Conservation (phyloP, 2,888 invertebrate species). For the Eupithecia pulchellata region DNA sequence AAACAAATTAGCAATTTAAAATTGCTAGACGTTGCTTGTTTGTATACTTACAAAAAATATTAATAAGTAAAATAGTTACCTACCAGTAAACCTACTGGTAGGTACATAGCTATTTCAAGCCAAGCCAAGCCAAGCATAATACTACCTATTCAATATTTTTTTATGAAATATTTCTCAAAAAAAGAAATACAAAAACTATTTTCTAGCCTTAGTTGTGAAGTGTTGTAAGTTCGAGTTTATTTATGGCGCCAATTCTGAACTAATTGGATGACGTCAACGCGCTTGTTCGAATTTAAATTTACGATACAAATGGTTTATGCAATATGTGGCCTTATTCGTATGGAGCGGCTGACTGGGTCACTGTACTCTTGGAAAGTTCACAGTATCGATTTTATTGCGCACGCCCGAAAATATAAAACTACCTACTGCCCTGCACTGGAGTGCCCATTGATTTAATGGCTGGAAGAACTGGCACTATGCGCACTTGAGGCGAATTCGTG, state of each 20-base stretch:
- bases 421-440: constrained; percentile 58
- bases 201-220: not conserved
- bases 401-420: constrained; percentile 83
- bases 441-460: constrained; percentile 61
- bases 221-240: not conserved
- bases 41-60: too few species aligned
- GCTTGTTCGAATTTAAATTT: constrained; percentile 51
- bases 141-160: not conserved
- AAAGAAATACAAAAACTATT: not conserved
- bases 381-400: constrained; percentile 85
- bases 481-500: not conserved
- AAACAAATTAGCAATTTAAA: not conserved
- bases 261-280: constrained; percentile 13
- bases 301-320: constrained; percentile 67
- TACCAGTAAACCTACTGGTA: too few species aligned
- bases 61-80: too few species aligned
- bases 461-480: constrained; percentile 4
- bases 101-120: not conserved
- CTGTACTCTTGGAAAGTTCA: constrained; percentile 81
- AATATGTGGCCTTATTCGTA: constrained; percentile 74
- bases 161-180: not conserved
- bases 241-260: not conserved
- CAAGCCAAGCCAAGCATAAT: not conserved
- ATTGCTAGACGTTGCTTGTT: not conserved
- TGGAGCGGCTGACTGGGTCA: constrained; percentile 76